These are phyloP conservation scores for Diplodus puntazzo DNA, from an alignment of 2,797 vertebrate species.

Conservation along the genomic window DNA sequence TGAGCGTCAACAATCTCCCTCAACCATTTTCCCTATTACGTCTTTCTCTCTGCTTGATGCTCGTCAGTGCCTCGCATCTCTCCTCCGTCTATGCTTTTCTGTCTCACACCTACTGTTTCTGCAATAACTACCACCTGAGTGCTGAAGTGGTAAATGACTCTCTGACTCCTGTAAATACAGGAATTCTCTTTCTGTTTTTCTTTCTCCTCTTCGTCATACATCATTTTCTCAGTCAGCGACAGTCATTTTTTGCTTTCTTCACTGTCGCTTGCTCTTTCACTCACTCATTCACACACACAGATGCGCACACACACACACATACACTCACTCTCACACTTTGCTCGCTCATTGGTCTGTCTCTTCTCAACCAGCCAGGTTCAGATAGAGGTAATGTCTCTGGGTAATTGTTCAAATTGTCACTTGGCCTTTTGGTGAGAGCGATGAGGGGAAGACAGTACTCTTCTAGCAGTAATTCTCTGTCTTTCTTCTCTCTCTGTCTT, in stretches of 20 bases:
- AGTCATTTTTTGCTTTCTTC: neutral
- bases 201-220: neutral
- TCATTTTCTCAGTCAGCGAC: constrained; percentile 8
- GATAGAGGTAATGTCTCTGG: constrained; percentile 81
- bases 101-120: constrained; percentile 35
- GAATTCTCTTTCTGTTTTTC: constrained; percentile 5
- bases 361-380: constrained; percentile 67
- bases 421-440: constrained; percentile 84
- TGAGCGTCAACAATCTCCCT: neutral
- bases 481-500: constrained; percentile 55
- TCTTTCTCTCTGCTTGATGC: constrained; percentile 6
- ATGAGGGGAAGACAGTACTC: constrained; percentile 74
- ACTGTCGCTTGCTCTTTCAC: constrained; percentile 7
- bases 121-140: constrained; percentile 23
- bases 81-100: constrained; percentile 21
- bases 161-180: constrained; percentile 41
- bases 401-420: constrained; percentile 88
- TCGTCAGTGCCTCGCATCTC: constrained; percentile 11
- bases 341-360: constrained; percentile 58
- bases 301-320: neutral
- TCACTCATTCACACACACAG: constrained; percentile 11
- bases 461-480: constrained; percentile 72
- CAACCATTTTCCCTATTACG: neutral
- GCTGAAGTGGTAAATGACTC: constrained; percentile 25
- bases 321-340: constrained; percentile 1